A percentile compares a stretch with the other conserved stretches of the same genome.
phyloP scores from a whole-genome alignment of 2,888 invertebrate species.

The Rhagonycha lutea region DNA sequence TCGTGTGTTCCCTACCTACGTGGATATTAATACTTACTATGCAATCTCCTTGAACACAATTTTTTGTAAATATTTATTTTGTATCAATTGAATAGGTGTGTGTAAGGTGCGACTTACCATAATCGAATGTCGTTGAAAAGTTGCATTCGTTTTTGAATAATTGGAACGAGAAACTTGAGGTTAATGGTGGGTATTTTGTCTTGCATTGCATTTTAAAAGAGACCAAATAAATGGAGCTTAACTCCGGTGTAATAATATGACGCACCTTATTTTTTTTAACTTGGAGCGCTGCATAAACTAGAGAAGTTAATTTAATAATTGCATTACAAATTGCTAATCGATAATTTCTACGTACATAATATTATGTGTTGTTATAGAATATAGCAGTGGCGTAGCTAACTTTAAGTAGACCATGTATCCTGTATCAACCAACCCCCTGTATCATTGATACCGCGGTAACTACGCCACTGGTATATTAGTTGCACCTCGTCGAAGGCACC shows the following conservation, averaged over 20 bases:
- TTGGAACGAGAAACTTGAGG: background rate
- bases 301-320: background rate
- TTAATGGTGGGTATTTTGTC: background rate
- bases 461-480: background rate
- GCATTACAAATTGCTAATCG: background rate
- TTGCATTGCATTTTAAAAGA: background rate
- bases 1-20: slow-evolving; percentile 1
- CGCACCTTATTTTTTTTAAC: background rate
- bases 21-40: background rate
- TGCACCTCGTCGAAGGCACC: background rate
- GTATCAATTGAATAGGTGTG: slow-evolving; percentile 10
- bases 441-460: too few relatives aligned
- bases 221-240: background rate
- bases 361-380: background rate
- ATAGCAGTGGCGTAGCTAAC: background rate
- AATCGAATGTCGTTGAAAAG: slow-evolving; percentile 8
- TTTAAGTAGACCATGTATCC: too few relatives aligned
- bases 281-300: background rate
- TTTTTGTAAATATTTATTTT: background rate
- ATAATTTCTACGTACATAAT: background rate
- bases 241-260: background rate
- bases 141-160: background rate
- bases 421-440: too few relatives aligned
- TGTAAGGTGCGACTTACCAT: slow-evolving; percentile 20
- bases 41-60: background rate